Base-by-base conservation (phyloP, 2,888 invertebrate species). In the Hirtodrosophila histrioides region DNA sequence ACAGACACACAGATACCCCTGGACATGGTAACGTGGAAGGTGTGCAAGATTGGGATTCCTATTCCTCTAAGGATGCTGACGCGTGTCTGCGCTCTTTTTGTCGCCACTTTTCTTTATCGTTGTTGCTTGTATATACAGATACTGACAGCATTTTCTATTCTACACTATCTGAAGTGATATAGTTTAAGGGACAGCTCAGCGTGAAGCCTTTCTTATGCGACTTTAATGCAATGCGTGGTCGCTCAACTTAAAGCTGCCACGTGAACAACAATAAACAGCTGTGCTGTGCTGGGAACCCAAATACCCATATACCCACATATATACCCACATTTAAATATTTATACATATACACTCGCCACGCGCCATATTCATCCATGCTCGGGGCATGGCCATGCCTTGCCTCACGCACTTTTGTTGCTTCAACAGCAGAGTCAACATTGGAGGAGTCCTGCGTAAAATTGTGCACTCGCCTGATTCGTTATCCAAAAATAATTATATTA, bases 401-500 rank as follows among this genome's bases (percentile, higher is more conserved):
- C 40, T 37, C 37, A 77, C 78, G 78, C 75, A 75, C 73, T 75
- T 77, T 64, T 64, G 57, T 39, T 49, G 61, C 75, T 72, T 75
- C 68, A 51, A 67, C 54, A 62, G 40, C 65, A 66, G 33, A 53
- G 60, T 65, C 54, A 76, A 71, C 54, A 71, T 44, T 43, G 41
- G 12, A 7, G 37, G 27, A 56, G 54, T 27, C 35, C 46, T 44
- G 51, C 12, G 65, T 54, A 75, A 78, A 88, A 80, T 85, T 88
- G 84, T 88, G 85, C 85, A 85, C 76, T 86, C 85, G 76, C 82
- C 69, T 88, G 88, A 81, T 84, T 86, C 85, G 75, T 78, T 85
- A 78, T 86, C 87, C 86, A 88, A 75, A 84, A 86, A 84, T 84
- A 88, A 88, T 86, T 84, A 77, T 86, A 88, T 84, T 84, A 84